phyloP scores from a whole-genome alignment of 2,888 invertebrate genomes.

The Drosophila colorata region DNA sequence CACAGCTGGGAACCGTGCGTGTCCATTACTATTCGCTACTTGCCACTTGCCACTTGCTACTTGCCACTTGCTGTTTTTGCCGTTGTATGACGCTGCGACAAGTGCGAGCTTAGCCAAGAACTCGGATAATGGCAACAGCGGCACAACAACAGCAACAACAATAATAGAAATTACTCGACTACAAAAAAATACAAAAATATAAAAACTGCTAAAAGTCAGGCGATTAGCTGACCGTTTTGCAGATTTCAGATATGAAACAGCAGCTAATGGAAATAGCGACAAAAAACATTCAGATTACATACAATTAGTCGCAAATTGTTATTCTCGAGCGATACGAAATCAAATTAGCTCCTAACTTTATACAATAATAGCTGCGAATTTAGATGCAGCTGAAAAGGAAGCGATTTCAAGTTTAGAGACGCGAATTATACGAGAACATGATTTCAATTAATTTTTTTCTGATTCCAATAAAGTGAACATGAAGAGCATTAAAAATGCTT shows the following conservation, averaged over 20 bases:
- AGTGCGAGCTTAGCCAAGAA: constrained; percentile 54
- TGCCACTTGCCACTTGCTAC: constrained; percentile 32
- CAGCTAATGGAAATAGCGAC: constrained; percentile 51
- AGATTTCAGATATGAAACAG: constrained; percentile 51
- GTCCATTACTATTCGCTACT: constrained; percentile 57
- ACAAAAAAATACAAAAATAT: constrained; percentile 2
- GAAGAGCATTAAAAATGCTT: background rate
- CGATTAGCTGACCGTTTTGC: constrained; percentile 66
- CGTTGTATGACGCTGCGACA: constrained; percentile 64
- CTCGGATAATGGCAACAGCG: constrained; percentile 46
- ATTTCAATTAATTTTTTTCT: background rate
- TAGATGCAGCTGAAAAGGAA: constrained; percentile 21
- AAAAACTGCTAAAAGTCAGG: constrained; percentile 35
- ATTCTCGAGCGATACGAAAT: constrained; percentile 29
- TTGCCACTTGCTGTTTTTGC: constrained; percentile 26
- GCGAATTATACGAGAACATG: background rate
- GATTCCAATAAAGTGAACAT: background rate
- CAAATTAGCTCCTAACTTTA: constrained; percentile 40
- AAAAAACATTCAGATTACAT: constrained; percentile 37
- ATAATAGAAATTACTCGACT: constrained; percentile 68
- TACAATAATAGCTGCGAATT: constrained; percentile 31
- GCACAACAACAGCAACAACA: constrained; percentile 47
- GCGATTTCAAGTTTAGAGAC: background rate
- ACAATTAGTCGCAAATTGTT: constrained; percentile 51
- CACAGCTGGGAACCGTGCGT: constrained; percentile 67